Conservation (phyloP, 2,888 invertebrate species). For the Athrips mouffetella region DNA sequence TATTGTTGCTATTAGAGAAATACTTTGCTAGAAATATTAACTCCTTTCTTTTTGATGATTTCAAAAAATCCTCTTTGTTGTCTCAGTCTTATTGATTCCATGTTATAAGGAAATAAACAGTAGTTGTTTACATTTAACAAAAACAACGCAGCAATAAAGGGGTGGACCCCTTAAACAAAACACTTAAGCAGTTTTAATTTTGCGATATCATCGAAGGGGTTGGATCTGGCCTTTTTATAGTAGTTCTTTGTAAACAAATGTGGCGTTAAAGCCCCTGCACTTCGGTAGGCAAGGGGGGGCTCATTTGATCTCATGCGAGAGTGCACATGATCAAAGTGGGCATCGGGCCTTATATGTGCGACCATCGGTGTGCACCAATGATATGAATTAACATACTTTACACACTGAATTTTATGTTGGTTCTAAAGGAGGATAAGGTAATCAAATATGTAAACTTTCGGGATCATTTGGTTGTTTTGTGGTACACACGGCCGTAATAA, state of each 20-base stretch:
- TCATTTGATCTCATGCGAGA: slow-evolving; percentile 68
- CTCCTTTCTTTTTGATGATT: too few relatives aligned
- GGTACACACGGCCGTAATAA: too few relatives aligned
- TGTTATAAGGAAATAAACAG: too few relatives aligned
- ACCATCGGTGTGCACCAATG: slow-evolving; percentile 59
- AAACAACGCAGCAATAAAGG: slow-evolving; percentile 17
- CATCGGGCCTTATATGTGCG: slow-evolving; percentile 50
- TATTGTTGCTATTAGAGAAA: too few relatives aligned
- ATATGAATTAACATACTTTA: slow-evolving; percentile 66
- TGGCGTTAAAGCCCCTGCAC: slow-evolving; percentile 34
- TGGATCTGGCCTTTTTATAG: slow-evolving; percentile 27
- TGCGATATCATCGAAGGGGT: slow-evolving; percentile 16
- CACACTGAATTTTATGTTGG: slow-evolving; percentile 36
- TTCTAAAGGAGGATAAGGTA: too few relatives aligned
- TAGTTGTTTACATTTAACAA: slow-evolving; percentile 11
- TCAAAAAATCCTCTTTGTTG: too few relatives aligned
- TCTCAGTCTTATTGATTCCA: too few relatives aligned
- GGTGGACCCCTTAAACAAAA: slow-evolving; percentile 7
- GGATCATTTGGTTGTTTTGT: too few relatives aligned
- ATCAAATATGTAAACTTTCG: neutral
- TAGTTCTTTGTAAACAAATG: slow-evolving; percentile 34
- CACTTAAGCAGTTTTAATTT: slow-evolving; percentile 18
- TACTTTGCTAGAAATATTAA: too few relatives aligned
- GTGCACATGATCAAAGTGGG: slow-evolving; percentile 69
- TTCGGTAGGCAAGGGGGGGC: slow-evolving; percentile 45